Evolutionary conservation across 2,797 vertebrate species (phyloP).

Genomic region (Numenius phaeopus): DNA sequence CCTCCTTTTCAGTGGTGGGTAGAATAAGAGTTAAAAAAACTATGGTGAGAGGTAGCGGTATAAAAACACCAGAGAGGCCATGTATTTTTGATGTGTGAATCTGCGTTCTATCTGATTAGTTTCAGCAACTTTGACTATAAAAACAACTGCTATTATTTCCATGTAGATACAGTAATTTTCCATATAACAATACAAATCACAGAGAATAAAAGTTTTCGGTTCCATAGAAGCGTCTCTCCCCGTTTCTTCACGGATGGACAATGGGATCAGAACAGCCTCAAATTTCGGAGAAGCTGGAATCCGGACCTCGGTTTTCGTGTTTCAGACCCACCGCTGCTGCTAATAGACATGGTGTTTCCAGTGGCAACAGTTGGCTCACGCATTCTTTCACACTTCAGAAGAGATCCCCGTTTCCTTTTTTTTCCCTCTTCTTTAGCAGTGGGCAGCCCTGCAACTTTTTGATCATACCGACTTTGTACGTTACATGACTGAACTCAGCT

Average conservation of each 20-base stretch:
- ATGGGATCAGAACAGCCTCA: background rate
- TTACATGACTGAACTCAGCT: constrained; percentile 81
- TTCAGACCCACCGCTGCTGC: constrained; percentile 21
- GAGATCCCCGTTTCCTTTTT: constrained; percentile 74
- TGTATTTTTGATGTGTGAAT: constrained; percentile 5
- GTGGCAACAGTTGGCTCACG: constrained; percentile 61
- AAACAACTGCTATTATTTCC: background rate
- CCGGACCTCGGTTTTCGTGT: background rate
- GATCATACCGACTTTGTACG: constrained; percentile 80
- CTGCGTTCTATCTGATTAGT: background rate
- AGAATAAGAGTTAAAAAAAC: constrained; percentile 4
- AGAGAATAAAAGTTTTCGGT: background rate
- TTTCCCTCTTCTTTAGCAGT: constrained; percentile 76
- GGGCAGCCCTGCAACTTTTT: constrained; percentile 82
- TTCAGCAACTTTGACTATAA: background rate
- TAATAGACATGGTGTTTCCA: constrained; percentile 66
- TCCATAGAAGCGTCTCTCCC: background rate
- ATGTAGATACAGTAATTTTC: background rate
- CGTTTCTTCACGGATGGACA: background rate
- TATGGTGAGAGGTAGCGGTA: background rate
- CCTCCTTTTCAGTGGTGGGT: background rate
- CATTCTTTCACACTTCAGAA: constrained; percentile 78
- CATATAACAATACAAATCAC: background rate
- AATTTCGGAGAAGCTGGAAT: background rate
- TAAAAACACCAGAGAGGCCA: background rate